Evolutionary conservation across 2,888 invertebrate genomes (phyloP), one percentile per base, ranked within the genome.

Genomic region (Ryuthela nishihirai): DNA sequence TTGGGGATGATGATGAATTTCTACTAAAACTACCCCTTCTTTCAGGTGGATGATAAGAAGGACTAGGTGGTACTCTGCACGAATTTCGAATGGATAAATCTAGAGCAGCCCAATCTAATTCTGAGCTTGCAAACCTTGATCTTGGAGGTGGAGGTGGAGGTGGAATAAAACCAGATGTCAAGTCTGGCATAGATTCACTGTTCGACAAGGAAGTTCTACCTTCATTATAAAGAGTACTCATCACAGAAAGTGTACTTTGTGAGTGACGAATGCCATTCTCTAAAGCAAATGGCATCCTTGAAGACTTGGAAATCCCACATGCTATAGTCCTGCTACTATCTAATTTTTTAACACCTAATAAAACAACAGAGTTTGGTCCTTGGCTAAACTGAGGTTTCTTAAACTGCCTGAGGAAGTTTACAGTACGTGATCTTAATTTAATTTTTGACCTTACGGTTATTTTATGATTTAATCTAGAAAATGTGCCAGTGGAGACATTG

Each of bases 171-270:
- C 54, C 45, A 36, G 54, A 58, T 43, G 66, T 63, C 25, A 71
- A 68, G 50, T 73, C 74, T 17, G 73, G 74, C 54, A 74, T 65
- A 6, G 72, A 72, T 23, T 70, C 71, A 42, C 71, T 70, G 58
- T 70, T 71, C 45, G 68, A 67, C 39, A 72, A 61, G 40, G 68
- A 68, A 68, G 69, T 29, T 25, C 24, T 44, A 18, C 52, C 50
- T 36, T 53, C 54, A 24, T 50, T 15, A 54, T 24, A 43, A 9
- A 55, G 21, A 29, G 62, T 52, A 42, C 64, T 62, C 34, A 72
- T 72, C 66, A 73, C 71, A 5, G 73, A 73, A 17, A 71, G 66
- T 6, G 72, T 71, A 56, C 72, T 73, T 38, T 69, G 69, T 26
- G 69, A 71, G 49, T 71, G 72, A 35, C 69, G 67, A 58, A 69